Evolutionary conservation across 1,140 invertebrate genomes (phyloP).

Genomic region (Diachasmimorpha longicaudata): DNA sequence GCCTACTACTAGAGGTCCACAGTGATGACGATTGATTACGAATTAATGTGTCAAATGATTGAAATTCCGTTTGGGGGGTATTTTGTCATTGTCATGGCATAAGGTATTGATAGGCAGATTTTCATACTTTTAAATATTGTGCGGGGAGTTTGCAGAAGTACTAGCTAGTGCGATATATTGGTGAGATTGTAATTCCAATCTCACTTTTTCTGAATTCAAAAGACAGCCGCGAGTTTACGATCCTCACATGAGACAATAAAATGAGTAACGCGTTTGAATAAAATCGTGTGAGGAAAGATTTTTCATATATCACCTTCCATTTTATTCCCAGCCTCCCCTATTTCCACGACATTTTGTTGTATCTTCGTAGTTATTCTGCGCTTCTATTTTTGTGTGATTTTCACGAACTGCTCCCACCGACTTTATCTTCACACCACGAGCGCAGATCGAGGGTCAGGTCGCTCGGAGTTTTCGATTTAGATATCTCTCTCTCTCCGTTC

Average conservation of each 20-base stretch:
- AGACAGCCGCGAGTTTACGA: constrained; percentile 18
- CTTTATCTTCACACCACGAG: constrained; percentile 41
- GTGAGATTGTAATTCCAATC: constrained; percentile 6
- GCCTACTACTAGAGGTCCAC: background rate
- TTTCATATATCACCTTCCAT: background rate
- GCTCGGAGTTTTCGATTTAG: background rate
- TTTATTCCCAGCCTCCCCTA: background rate
- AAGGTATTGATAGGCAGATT: too few species aligned
- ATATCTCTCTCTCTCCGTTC: too few species aligned
- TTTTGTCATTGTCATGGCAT: too few species aligned
- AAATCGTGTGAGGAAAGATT: constrained; percentile 4
- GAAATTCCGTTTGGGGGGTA: too few species aligned
- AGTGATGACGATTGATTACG: too few species aligned
- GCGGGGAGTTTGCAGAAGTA: too few species aligned
- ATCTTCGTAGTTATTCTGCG: constrained; percentile 32
- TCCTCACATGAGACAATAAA: constrained; percentile 24
- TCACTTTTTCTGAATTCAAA: constrained; percentile 18
- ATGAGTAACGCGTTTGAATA: constrained; percentile 25
- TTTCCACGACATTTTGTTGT: background rate
- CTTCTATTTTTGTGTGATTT: constrained; percentile 37
- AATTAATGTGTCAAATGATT: too few species aligned
- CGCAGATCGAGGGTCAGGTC: constrained; percentile 32
- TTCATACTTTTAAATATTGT: too few species aligned
- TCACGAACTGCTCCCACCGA: constrained; percentile 30
- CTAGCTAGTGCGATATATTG: background rate